Conservation (phyloP, 2,113 vertebrate species). For the Oncorhynchus mykiss region DNA sequence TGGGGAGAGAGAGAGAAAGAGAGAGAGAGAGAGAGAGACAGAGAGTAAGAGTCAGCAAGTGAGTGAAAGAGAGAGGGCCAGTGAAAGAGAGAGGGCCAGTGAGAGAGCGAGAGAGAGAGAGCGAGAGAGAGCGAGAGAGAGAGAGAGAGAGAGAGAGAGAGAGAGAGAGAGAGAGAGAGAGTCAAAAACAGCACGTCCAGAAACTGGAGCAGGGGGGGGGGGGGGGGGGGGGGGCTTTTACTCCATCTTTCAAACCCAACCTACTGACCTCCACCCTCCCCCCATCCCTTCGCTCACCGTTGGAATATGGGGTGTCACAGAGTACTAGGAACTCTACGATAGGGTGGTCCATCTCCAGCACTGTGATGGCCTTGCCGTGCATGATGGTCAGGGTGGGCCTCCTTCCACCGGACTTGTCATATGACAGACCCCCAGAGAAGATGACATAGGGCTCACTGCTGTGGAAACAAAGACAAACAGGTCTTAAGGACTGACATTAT, state of each 20-base stretch:
- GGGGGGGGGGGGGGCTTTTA: not conserved
- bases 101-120: not conserved
- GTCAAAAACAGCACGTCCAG: too few relatives aligned
- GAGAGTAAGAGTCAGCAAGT: not conserved
- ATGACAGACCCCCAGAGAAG: constrained; percentile 95
- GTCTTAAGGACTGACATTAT: not conserved
- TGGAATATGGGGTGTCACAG: constrained; percentile 96
- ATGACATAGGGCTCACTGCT: constrained; percentile 92
- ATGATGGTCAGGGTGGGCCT: constrained; percentile 96
- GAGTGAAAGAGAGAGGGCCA: not conserved
- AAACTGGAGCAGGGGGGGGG: not conserved
- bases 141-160: not conserved
- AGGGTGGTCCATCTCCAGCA: constrained; percentile 97
- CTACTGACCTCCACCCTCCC: not conserved
- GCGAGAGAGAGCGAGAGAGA: not conserved
- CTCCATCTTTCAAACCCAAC: not conserved
- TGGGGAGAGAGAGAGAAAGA: not conserved
- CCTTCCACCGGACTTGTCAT: constrained; percentile 91
- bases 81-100: not conserved
- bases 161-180: not conserved
- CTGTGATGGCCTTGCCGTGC: constrained; percentile 97
- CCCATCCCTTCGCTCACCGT: constrained; percentile 80
- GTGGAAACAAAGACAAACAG: not conserved
- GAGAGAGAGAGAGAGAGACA: not conserved
- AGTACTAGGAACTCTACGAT: constrained; percentile 97